Evolutionary conservation across 2,888 invertebrate genomes (phyloP).

Genomic region (Mythimna impura): DNA sequence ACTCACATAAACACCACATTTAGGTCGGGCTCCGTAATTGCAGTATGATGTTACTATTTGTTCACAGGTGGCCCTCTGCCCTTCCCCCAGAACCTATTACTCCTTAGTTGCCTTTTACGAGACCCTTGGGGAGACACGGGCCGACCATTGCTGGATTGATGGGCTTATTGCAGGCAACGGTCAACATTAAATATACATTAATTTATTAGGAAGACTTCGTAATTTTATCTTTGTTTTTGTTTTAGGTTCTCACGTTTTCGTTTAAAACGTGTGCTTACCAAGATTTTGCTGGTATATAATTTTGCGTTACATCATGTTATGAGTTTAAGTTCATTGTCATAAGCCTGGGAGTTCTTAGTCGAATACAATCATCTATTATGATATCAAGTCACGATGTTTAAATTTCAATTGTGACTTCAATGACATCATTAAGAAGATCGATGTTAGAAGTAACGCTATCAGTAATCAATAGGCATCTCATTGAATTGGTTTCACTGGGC

Average conservation of each 20-base stretch:
- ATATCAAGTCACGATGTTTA: conserved; percentile 1
- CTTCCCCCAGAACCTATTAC: conserved; percentile 52
- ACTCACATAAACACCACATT: conserved; percentile 47
- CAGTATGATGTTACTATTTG: conserved; percentile 55
- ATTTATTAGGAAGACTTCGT: conserved; percentile 47
- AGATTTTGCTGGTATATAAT: conserved; percentile 1
- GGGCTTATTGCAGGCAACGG: conserved; percentile 50
- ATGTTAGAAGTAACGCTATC: not conserved
- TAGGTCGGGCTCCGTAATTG: conserved; percentile 41
- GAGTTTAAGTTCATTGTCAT: conserved; percentile 16
- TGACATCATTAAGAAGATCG: conserved; percentile 4
- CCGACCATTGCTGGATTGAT: conserved; percentile 53
- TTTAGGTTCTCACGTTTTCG: conserved; percentile 21
- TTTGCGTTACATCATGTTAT: not conserved
- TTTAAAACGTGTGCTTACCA: not conserved
- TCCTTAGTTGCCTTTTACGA: conserved; percentile 58
- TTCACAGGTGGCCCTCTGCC: conserved; percentile 49
- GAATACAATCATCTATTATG: not conserved
- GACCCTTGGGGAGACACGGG: conserved; percentile 47
- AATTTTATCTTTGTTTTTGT: conserved; percentile 36
- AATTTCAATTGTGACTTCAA: not conserved
- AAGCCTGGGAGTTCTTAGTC: conserved; percentile 14
- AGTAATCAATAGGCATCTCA: not conserved
- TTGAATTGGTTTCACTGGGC: not conserved
- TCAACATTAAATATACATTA: conserved; percentile 61